Evolutionary conservation across 2,113 vertebrate genomes (phyloP).

Genomic region (Phaethornis superciliosus): DNA sequence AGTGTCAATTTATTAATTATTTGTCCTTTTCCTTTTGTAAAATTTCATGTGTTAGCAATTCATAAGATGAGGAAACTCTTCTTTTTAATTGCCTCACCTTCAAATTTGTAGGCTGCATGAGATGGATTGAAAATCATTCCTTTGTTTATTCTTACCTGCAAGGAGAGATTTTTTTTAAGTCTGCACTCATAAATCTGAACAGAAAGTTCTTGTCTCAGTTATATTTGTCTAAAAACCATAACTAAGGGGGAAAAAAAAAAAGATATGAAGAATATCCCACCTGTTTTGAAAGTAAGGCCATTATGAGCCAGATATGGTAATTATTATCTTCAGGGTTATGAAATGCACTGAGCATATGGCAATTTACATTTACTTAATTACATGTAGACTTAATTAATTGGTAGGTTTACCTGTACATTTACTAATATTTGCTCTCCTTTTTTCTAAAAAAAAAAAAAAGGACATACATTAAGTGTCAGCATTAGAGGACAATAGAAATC

Average conservation of each 20-base stretch:
- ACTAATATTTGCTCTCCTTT: not conserved
- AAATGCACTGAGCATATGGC: constrained; percentile 22
- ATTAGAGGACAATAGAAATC: not conserved
- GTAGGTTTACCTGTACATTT: constrained; percentile 6
- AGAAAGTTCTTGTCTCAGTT: not conserved
- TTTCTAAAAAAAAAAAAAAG: not conserved
- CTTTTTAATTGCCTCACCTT: not conserved
- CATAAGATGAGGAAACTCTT: not conserved
- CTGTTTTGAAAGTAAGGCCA: not conserved
- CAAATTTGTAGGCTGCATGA: not conserved
- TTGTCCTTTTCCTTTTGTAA: not conserved
- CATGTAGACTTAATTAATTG: constrained; percentile 31
- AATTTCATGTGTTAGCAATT: not conserved
- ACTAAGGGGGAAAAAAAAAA: not conserved
- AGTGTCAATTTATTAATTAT: not conserved
- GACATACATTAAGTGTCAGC: not conserved
- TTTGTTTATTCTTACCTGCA: not conserved
- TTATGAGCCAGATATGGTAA: not conserved
- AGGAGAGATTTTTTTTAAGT: not conserved
- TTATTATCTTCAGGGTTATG: constrained; percentile 26
- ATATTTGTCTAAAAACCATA: not conserved
- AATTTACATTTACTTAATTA: constrained; percentile 47
- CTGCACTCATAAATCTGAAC: not conserved
- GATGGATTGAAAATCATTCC: not conserved
- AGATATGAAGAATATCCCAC: not conserved